phyloP scores from a whole-genome alignment of 2,113 vertebrate genomes.

The Sebastes fasciatus region DNA sequence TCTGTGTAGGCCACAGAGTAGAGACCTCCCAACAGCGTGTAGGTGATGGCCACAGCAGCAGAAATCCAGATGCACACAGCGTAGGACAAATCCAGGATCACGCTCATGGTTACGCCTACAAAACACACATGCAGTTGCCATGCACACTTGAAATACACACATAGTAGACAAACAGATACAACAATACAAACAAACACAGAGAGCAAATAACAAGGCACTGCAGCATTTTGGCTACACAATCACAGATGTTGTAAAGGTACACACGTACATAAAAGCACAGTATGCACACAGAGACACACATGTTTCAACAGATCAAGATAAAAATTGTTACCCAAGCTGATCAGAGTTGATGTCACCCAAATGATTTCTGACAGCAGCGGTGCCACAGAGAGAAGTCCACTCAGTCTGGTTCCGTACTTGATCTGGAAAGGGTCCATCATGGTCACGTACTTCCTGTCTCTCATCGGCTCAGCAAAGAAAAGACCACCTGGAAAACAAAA shows the following conservation, averaged over 20 bases:
- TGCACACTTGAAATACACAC: neutral
- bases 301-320: too few relatives aligned
- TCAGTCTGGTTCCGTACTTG: constrained; percentile 54
- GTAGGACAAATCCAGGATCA: constrained; percentile 60
- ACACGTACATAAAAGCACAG: neutral
- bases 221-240: neutral
- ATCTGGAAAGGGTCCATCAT: constrained; percentile 65
- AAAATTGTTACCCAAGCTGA: constrained; percentile 80
- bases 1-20: constrained; percentile 75
- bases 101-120: constrained; percentile 64
- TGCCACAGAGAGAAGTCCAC: constrained; percentile 32
- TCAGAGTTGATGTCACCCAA: constrained; percentile 85
- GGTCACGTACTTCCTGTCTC: constrained; percentile 48
- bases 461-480: constrained; percentile 57
- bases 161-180: neutral
- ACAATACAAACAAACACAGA: neutral
- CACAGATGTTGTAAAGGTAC: neutral
- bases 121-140: constrained; percentile 7
- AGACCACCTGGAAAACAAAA: constrained; percentile 35
- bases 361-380: constrained; percentile 73
- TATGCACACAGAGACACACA: neutral
- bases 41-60: constrained; percentile 60
- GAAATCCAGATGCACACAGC: constrained; percentile 64
- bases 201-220: neutral
- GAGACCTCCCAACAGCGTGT: constrained; percentile 71